Conservation (phyloP, 2,888 invertebrate species). For the Ormyrus pomaceus region DNA sequence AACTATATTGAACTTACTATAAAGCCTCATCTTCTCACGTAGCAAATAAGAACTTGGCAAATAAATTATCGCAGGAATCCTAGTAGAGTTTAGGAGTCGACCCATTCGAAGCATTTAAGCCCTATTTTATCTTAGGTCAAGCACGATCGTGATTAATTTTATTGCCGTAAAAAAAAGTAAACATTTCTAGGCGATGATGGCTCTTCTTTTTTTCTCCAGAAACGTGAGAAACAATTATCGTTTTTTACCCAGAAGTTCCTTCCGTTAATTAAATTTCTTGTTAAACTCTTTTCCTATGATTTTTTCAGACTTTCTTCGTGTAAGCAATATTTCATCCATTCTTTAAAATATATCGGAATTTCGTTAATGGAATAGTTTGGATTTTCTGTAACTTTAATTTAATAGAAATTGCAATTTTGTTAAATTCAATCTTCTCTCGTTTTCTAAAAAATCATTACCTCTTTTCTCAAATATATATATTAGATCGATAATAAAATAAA, state of each 20-base stretch:
- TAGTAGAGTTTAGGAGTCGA: constrained; percentile 10
- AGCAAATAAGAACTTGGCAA: constrained; percentile 11
- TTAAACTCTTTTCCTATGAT: neutral
- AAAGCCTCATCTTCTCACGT: neutral
- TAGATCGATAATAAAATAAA: no score
- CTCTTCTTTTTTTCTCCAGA: neutral
- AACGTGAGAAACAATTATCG: neutral
- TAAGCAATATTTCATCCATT: no score
- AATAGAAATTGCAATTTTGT: no score
- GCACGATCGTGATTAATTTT: constrained; percentile 23
- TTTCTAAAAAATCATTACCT: no score
- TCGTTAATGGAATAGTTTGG: no score
- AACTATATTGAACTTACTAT: constrained; percentile 38
- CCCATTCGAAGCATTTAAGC: constrained; percentile 19
- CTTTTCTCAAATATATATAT: no score
- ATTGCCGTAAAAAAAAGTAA: neutral
- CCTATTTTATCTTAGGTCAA: neutral
- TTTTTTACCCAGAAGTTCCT: neutral
- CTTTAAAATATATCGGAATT: no score
- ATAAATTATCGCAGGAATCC: constrained; percentile 41
- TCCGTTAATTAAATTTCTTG: constrained; percentile 13
- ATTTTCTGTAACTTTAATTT: no score
- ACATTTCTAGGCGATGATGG: no score
- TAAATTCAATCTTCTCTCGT: no score
- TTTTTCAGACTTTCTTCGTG: no score